Evolutionary conservation across 2,797 vertebrate species (phyloP).

Genomic region (Amblyopsis hoosieri): DNA sequence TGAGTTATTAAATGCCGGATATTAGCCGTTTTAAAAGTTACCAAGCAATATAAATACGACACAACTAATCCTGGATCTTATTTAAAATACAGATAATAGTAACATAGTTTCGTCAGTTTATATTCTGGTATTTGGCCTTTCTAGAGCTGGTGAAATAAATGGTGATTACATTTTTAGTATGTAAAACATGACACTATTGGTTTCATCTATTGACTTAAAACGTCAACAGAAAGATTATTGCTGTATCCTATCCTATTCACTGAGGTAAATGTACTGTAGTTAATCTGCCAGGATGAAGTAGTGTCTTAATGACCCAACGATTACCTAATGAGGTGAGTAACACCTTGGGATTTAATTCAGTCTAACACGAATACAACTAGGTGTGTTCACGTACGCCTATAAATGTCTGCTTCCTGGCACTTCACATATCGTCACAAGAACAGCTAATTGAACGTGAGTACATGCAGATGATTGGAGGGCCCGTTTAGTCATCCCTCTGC

Average conservation of each 20-base stretch:
- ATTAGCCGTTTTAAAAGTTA: too few relatives aligned
- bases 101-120: too few relatives aligned
- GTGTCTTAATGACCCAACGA: conserved; percentile 45
- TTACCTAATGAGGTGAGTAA: conserved; percentile 31
- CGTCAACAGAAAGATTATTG: conserved; percentile 2
- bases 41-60: too few relatives aligned
- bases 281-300: conserved; percentile 28
- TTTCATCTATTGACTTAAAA: too few relatives aligned
- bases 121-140: too few relatives aligned
- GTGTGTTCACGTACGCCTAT: conserved; percentile 45
- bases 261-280: conserved; percentile 34
- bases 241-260: conserved; percentile 24
- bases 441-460: conserved; percentile 35
- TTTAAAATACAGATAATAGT: too few relatives aligned
- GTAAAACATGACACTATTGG: too few relatives aligned
- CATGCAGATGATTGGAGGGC: conserved; percentile 43
- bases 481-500: conserved; percentile 53
- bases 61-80: too few relatives aligned
- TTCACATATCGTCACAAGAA: conserved; percentile 21
- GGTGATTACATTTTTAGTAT: too few relatives aligned
- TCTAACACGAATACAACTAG: conserved; percentile 43
- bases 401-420: conserved; percentile 15
- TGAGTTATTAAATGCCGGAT: background rate
- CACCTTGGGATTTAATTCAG: conserved; percentile 44
- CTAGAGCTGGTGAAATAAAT: too few relatives aligned